Evolutionary conservation across 2,888 invertebrate species (phyloP), one percentile per base, ranked within the genome.

Genomic region (Aphodius granarius): DNA sequence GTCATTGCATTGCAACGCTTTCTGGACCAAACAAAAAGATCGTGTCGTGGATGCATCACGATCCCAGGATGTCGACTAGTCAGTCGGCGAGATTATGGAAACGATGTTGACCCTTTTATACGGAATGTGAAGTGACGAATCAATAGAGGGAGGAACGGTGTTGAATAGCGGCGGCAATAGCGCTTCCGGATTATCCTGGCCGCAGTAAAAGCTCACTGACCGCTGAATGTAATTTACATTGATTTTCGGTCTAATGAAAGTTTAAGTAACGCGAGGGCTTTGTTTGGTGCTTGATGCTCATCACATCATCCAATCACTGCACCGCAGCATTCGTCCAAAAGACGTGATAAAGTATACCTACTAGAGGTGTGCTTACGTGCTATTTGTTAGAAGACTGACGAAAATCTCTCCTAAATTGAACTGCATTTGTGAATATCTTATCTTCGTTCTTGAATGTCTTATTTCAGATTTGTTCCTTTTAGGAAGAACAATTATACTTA

Each of bases 141-240:
- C 82, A 80, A 81, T 82, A 81, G 80, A 77, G 76, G 76, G 77
- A 76, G 79, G 79, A 79, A 43, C 43, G 43, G 43, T 43, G 43
- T 6, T 13, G 43, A 13, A 43, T 43, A 3, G 43, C 43, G 43
- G 43, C 43, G 43, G 43, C 43, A 9, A 43, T 43, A 43, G 43
- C 43, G 43, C 71, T 65, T 78, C 83, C 83, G 83, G 84, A 83
- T 84, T 84, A 84, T 84, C 43, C 83, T 82, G 80, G 80, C 83
- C 81, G 79, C 81, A 81, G 82, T 84, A 84, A 84, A 84, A 83
- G 83, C 83, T 75, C 81, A 78, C 83, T 84, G 84, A 84, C 85
- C 85, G 80, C 83, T 81, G 84, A 85, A 85, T 84, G 84, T 83
- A 84, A 85, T 85, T 85, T 85, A 84, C 85, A 85, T 85, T 84